Conservation (phyloP, 2,888 invertebrate species). For the Pheosia tremula region DNA sequence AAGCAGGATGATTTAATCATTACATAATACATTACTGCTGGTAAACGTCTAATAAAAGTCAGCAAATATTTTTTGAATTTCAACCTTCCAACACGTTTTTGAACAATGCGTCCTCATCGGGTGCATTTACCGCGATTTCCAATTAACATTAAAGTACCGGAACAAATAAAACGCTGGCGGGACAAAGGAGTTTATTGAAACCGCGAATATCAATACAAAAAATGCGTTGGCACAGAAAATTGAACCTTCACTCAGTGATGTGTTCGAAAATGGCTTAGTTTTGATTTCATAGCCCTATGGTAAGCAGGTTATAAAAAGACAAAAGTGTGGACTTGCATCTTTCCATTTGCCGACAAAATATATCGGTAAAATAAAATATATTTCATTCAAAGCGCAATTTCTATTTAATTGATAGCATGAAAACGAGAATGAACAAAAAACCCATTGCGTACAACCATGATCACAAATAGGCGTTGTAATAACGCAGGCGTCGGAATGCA, state of each 20-base stretch:
- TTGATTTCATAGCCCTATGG: constrained; percentile 31
- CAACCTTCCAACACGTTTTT: constrained; percentile 25
- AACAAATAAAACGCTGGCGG: constrained; percentile 63
- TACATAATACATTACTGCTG: not conserved
- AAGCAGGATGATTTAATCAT: not conserved
- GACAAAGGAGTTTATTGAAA: constrained; percentile 63
- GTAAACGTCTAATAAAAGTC: not conserved
- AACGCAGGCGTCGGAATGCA: constrained; percentile 50
- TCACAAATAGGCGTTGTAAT: constrained; percentile 58
- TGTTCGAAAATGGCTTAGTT: constrained; percentile 28
- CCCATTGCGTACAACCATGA: constrained; percentile 40
- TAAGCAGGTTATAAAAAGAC: constrained; percentile 7
- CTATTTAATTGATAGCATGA: not conserved
- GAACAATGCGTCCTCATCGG: constrained; percentile 50
- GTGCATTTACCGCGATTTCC: constrained; percentile 59
- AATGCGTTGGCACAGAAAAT: constrained; percentile 52
- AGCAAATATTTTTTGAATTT: not conserved
- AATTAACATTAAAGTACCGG: constrained; percentile 66
- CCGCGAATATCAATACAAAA: constrained; percentile 55
- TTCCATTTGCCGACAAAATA: not conserved
- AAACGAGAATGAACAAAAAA: constrained; percentile 17
- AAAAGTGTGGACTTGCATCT: constrained; percentile 12
- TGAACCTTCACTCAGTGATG: constrained; percentile 33
- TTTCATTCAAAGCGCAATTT: not conserved
- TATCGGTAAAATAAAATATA: not conserved